These are phyloP conservation scores for Dendrolimus pini DNA, from an alignment of 2,888 invertebrate genomes.

Conservation along the genomic window DNA sequence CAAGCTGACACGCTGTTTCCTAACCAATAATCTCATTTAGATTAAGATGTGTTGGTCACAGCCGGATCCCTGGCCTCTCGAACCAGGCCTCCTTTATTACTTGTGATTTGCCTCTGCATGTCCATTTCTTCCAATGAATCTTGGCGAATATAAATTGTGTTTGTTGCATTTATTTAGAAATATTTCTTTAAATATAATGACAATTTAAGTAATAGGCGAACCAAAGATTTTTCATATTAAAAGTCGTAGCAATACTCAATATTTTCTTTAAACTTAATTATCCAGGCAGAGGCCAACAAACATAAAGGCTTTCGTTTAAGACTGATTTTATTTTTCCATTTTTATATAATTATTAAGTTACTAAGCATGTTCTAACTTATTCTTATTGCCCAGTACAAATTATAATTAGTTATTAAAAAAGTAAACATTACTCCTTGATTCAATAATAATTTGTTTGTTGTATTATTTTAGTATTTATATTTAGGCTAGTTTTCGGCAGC, in stretches of 20 bases:
- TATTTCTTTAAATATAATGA: no score
- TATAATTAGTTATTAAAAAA: neutral
- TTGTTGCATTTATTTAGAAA: no score
- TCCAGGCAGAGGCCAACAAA: neutral
- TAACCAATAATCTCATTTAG: no score
- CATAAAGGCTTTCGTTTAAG: neutral
- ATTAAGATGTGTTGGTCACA: no score
- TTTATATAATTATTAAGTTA: neutral
- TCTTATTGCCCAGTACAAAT: neutral
- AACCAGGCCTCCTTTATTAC: no score
- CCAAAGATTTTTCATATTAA: neutral
- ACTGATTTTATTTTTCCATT: conserved; percentile 1
- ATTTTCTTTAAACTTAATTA: neutral
- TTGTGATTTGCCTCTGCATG: no score
- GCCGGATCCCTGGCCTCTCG: no score
- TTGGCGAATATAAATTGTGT: no score
- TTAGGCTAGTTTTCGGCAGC: neutral
- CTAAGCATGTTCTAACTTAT: neutral
- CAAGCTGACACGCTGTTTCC: no score
- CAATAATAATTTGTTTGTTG: neutral
- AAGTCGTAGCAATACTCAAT: neutral
- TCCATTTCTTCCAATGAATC: no score
- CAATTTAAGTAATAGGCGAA: neutral
- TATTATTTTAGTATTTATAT: neutral
- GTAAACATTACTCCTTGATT: neutral